phyloP scores from a whole-genome alignment of 2,113 vertebrate species.

The Anas platyrhynchos region DNA sequence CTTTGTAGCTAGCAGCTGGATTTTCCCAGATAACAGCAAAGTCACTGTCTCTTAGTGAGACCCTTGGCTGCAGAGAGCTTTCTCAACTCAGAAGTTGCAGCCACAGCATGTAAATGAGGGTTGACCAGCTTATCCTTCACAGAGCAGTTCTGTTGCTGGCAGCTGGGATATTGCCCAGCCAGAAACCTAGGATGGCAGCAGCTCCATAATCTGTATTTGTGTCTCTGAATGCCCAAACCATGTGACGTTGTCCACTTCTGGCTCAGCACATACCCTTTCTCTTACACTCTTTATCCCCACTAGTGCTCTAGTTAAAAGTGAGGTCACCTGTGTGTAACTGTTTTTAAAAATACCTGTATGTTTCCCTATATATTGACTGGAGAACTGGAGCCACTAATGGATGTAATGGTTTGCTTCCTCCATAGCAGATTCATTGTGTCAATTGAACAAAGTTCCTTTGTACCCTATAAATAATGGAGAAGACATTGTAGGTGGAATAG shows the following conservation, averaged over 20 bases:
- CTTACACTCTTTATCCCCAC: background rate
- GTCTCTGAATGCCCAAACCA: background rate
- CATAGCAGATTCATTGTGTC: background rate
- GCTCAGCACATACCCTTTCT: background rate
- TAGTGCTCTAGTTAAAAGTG: background rate
- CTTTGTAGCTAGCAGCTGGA: background rate
- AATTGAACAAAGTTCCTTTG: background rate
- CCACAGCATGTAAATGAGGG: background rate
- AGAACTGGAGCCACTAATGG: background rate
- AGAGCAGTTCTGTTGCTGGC: background rate
- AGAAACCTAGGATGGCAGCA: background rate
- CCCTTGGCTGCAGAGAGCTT: background rate
- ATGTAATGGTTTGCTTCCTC: background rate
- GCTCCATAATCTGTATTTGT: accelerated
- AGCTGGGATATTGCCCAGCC: background rate
- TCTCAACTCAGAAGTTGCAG: background rate
- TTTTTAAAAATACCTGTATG: background rate
- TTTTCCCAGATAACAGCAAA: background rate
- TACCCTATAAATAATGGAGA: background rate
- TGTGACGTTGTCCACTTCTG: background rate
- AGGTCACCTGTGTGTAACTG: background rate
- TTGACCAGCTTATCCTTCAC: background rate
- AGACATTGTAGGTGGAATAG: background rate
- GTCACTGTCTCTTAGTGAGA: background rate
- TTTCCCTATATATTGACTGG: background rate